phyloP scores from a whole-genome alignment of 2,888 invertebrate species.

The Malacosoma neustria region DNA sequence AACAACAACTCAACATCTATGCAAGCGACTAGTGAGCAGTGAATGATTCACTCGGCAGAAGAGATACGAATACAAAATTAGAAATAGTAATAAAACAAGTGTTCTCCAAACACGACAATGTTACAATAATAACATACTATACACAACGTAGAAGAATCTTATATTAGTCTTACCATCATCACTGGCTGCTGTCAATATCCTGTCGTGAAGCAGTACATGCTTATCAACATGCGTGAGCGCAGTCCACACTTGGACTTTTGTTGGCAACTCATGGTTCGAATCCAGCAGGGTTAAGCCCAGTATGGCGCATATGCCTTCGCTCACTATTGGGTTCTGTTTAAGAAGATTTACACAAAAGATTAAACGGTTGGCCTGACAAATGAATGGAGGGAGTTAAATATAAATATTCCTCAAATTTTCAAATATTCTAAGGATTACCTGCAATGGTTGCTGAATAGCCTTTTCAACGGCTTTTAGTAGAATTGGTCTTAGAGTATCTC shows the following conservation, averaged over 20 bases:
- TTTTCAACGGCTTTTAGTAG: conserved; percentile 83
- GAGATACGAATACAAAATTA: no score
- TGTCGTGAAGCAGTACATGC: conserved; percentile 87
- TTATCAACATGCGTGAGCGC: conserved; percentile 83
- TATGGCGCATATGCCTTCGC: conserved; percentile 54
- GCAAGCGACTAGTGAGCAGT: no score
- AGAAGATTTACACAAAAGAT: no score
- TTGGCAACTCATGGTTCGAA: conserved; percentile 24
- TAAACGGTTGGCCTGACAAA: no score
- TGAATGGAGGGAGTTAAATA: conserved; percentile 72
- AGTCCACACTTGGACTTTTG: conserved; percentile 75
- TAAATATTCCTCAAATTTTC: neutral
- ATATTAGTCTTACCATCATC: conserved; percentile 75
- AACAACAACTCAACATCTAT: no score
- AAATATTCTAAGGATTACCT: conserved; percentile 46
- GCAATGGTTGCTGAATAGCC: conserved; percentile 83
- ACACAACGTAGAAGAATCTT: no score
- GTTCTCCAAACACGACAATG: no score
- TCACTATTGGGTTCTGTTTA: conserved; percentile 39
- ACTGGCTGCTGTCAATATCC: conserved; percentile 81
- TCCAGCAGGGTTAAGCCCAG: conserved; percentile 41
- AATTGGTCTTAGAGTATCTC: conserved; percentile 73
- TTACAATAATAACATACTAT: no score
- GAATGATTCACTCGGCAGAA: no score
- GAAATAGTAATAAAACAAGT: no score